A percentile compares a stretch with the other conserved stretches of the same genome.
Evolutionary conservation across 2,797 vertebrate species (phyloP).

Genomic region (Crotalus adamanteus): DNA sequence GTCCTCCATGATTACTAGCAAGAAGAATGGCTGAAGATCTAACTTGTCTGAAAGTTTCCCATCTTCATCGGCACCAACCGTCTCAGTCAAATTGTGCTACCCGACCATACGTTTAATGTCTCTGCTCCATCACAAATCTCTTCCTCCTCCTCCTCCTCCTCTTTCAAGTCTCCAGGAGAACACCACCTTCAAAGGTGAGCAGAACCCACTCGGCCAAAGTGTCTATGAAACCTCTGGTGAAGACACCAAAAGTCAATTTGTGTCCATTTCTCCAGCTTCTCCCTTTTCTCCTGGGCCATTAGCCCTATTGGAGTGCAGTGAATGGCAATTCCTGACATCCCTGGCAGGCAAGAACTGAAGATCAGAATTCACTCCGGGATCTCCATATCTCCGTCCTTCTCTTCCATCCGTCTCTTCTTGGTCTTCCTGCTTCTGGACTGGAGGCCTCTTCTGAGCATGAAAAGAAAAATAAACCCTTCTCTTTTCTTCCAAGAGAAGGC

Average conservation of each 20-base stretch:
- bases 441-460: not conserved
- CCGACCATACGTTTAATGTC: not conserved
- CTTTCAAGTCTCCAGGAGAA: not conserved
- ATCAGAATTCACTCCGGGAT: not conserved
- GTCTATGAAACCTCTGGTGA: not conserved
- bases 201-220: not conserved
- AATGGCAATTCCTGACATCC: not conserved
- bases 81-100: not conserved
- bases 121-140: not conserved
- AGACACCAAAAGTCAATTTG: no score
- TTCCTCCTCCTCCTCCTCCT: not conserved
- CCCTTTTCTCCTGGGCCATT: not conserved
- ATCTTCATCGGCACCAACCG: not conserved
- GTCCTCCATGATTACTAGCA: not conserved
- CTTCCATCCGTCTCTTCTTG: fast-evolving
- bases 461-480: fast-evolving
- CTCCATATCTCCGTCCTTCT: not conserved
- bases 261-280: not conserved
- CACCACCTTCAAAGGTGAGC: not conserved
- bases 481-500: constrained; percentile 55
- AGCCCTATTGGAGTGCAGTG: not conserved
- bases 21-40: not conserved
- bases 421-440: not conserved
- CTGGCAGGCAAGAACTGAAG: no score
- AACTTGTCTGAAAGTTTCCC: not conserved